These are phyloP conservation scores for Karalla daura DNA, from an alignment of 2,797 vertebrate genomes.

Conservation along the genomic window DNA sequence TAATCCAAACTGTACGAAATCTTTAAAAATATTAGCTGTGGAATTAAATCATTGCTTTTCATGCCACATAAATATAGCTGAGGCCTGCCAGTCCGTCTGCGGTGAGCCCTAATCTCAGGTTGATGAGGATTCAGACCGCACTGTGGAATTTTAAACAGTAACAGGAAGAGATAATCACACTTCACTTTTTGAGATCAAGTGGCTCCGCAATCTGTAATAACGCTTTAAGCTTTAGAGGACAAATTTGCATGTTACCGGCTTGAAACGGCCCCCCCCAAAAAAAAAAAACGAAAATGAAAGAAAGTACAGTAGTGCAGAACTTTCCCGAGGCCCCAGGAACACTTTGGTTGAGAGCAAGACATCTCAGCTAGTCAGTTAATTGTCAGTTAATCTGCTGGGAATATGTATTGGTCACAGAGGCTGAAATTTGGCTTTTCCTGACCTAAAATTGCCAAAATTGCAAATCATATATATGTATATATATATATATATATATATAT, in stretches of 20 bases:
- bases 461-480: too few relatives aligned
- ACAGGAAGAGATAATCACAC: conserved; percentile 32
- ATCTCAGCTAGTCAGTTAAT: not conserved
- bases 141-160: conserved; percentile 48
- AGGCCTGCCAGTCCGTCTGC: conserved; percentile 12
- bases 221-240: conserved; percentile 8
- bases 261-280: conserved; percentile 24
- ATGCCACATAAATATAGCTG: conserved; percentile 18
- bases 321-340: not conserved
- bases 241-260: conserved; percentile 26
- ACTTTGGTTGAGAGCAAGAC: not conserved
- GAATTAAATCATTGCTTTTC: conserved; percentile 22
- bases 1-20: conserved; percentile 12
- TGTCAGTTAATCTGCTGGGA: conserved; percentile 3
- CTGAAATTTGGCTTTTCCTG: not conserved
- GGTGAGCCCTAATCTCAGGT: conserved; percentile 22
- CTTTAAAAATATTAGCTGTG: not conserved
- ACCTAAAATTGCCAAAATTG: too few relatives aligned
- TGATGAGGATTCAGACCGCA: conserved; percentile 13
- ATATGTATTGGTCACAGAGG: not conserved
- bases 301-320: not conserved
- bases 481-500: too few relatives aligned
- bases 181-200: conserved; percentile 32
- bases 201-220: conserved; percentile 20
- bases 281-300: not conserved